Percentiles rank a stretch among this genome's conserved stretches.
These are phyloP conservation scores for Poeciliopsis gracilis DNA, from an alignment of 2,797 vertebrate genomes.

Conservation along the genomic window DNA sequence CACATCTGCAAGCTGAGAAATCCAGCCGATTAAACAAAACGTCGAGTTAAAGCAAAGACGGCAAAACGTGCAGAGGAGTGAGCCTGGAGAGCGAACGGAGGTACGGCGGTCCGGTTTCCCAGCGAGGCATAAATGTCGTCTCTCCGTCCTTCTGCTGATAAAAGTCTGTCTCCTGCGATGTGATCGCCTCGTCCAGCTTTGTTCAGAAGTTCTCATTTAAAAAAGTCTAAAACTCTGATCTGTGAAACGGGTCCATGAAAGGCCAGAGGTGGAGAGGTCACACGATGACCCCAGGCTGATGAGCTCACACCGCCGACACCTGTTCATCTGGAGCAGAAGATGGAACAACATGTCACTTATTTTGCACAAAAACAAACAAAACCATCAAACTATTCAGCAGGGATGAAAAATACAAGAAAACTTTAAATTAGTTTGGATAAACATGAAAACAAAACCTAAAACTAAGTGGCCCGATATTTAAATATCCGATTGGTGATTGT, in stretches of 20 bases:
- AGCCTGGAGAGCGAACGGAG: constrained; percentile 56
- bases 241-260: constrained; percentile 47
- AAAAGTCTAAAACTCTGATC: constrained; percentile 46
- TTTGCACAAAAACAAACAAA: neutral
- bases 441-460: neutral
- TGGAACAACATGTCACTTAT: constrained; percentile 15
- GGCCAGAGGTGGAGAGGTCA: constrained; percentile 20
- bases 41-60: constrained; percentile 1
- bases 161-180: neutral
- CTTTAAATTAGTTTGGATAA: neutral
- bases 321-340: constrained; percentile 88
- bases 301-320: constrained; percentile 89
- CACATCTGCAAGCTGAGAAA: constrained; percentile 27
- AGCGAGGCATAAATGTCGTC: constrained; percentile 17
- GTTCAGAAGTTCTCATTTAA: constrained; percentile 32
- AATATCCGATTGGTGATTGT: too few relatives aligned
- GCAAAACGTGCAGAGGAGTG: constrained; percentile 34
- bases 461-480: too few relatives aligned
- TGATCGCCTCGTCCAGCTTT: constrained; percentile 7
- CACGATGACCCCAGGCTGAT: constrained; percentile 30
- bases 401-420: neutral
- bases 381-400: neutral
- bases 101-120: constrained; percentile 56
- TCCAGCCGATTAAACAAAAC: constrained; percentile 21
- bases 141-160: constrained; percentile 31